Evolutionary conservation across 2,797 vertebrate species (phyloP).

Genomic region (Scyliorhinus canicula): DNA sequence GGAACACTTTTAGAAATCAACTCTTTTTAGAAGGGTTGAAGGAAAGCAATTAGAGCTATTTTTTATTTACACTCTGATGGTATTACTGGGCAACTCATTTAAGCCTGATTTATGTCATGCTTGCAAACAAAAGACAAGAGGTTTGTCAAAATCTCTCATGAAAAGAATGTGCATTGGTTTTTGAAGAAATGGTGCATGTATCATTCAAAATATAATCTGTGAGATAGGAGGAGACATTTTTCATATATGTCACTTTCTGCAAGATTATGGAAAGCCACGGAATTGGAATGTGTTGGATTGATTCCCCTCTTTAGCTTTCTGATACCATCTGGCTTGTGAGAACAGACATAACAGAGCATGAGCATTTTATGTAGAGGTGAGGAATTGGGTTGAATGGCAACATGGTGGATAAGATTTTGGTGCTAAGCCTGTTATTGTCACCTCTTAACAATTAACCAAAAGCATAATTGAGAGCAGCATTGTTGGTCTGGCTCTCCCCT

Average conservation of each 20-base stretch:
- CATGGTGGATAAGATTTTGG: not conserved
- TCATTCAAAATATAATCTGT: not conserved
- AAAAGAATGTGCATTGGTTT: not conserved
- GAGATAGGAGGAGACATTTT: not conserved
- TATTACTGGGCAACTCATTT: not conserved
- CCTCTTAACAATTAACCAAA: not conserved
- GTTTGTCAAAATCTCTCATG: not conserved
- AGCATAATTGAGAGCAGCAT: not conserved
- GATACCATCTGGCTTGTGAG: not conserved
- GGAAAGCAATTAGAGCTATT: not conserved
- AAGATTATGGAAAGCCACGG: not conserved
- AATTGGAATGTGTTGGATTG: not conserved
- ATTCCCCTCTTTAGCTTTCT: not conserved
- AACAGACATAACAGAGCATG: not conserved
- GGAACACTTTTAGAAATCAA: not conserved
- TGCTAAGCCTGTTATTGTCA: not conserved
- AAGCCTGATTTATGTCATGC: not conserved
- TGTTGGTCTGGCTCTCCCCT: not conserved
- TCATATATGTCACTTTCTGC: not conserved
- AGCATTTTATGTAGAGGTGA: not conserved
- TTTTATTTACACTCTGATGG: not conserved
- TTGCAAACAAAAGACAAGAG: not conserved
- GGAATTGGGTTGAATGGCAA: not conserved
- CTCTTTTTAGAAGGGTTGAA: not conserved
- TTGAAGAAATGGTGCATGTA: not conserved